These are phyloP conservation scores for Choristoneura rosaceana DNA, from an alignment of 2,888 invertebrate species.

Conservation along the genomic window DNA sequence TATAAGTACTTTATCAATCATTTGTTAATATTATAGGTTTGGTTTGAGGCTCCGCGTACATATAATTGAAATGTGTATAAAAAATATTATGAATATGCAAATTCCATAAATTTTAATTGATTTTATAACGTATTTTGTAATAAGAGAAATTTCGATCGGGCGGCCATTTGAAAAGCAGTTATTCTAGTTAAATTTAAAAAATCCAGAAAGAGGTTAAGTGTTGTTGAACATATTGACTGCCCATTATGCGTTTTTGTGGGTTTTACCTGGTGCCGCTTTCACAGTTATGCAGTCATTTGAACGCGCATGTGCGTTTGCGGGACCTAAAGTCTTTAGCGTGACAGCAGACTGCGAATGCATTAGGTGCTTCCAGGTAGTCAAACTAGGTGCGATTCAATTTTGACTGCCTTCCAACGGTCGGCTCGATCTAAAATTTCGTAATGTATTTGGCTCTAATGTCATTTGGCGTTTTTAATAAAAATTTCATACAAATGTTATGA, in stretches of 20 bases:
- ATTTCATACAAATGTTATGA: no score
- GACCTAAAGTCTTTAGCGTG: no score
- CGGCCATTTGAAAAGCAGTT: neutral
- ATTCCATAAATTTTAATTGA: neutral
- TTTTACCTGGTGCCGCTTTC: no score
- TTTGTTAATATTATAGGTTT: neutral
- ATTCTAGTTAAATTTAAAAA: neutral
- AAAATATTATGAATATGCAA: neutral
- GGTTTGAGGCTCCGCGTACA: neutral
- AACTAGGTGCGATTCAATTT: neutral
- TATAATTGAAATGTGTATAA: neutral
- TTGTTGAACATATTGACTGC: no score
- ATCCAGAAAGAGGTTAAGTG: neutral
- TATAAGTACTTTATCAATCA: neutral
- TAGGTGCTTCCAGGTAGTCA: neutral
- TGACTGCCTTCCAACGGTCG: neutral
- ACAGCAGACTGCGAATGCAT: no score
- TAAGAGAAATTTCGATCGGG: neutral
- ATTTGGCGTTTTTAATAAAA: no score
- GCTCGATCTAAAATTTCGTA: no score
- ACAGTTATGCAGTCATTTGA: no score
- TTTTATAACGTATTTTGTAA: neutral
- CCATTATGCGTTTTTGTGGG: no score
- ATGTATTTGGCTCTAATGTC: no score
- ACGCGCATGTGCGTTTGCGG: no score